Base-by-base conservation (phyloP, 2,113 vertebrate genomes). In the Amblyornis subalaris region DNA sequence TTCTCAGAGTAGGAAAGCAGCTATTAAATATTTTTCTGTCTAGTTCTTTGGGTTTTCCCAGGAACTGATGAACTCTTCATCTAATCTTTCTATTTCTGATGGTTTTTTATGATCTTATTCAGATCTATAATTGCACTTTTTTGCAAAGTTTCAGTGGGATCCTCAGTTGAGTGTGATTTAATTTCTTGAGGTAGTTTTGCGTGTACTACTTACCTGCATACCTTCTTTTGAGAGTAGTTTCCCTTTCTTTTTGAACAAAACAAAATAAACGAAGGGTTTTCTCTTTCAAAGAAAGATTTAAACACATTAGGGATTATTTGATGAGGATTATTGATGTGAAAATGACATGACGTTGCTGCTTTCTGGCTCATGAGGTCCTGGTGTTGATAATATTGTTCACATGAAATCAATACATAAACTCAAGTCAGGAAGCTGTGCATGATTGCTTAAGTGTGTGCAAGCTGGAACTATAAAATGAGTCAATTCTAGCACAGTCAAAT, bases 181-280 rank as follows among this genome's bases (percentile, higher is more conserved):
- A 25, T 53, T 44, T 85, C 29, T 55, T 67, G 16, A 51, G 18
- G 25, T 54, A 58, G 38, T 29, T 82, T 58, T 50, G 3, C 9
- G 11, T 35, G 3, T 3, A 28, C 4, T n/a, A 10, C 20, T 54
- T 1, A 7, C 2, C 7, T 50, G 5, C 0, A 0, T 70, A 38
- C 2, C 6, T 35, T 67, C 15, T 29, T 54, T 23, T 72, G 5
- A 50, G 16, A 33, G 6, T 7, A 47, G 4, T 51, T 69, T 83
- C 21, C 4, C 3, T 55, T 50, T 15, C 1, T 23, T 73, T 64
- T 73, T 28, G 51, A 57, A 5, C 5, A 50, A 21, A 42, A 8
- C 24, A 26, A 75, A 12, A 2, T 45, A 60, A 38, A 57, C 2
- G 14, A 42, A 42, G 9, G 2, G 3, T 11, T 14, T 83, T 33